A percentile compares a stretch with the other conserved stretches of the same genome.
phyloP scores from a whole-genome alignment of 2,797 vertebrate genomes.

The Cryptoprocta ferox region DNA sequence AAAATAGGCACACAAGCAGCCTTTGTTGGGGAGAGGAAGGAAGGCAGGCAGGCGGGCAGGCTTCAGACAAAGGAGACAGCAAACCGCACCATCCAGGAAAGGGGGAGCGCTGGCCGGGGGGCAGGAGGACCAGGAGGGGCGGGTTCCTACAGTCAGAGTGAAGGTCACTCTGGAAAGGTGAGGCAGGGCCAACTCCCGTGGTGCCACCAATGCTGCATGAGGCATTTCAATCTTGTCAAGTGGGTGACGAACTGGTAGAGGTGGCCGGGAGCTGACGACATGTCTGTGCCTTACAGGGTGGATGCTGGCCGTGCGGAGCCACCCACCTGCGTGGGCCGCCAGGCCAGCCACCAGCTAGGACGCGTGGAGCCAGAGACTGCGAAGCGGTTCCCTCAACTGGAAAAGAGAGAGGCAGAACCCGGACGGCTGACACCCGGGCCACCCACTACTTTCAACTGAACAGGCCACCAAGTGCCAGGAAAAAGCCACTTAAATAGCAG shows the following conservation, averaged over 20 bases:
- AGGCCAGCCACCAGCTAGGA: neutral
- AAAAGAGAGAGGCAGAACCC: neutral
- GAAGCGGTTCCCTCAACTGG: neutral
- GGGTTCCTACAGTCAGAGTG: neutral
- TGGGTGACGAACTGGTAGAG: neutral
- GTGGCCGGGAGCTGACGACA: neutral
- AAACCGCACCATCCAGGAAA: neutral
- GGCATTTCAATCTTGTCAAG: accelerated
- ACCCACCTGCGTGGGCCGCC: accelerated
- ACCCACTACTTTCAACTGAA: too few species aligned
- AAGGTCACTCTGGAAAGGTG: neutral
- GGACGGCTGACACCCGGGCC: neutral
- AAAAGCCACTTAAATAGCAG: neutral
- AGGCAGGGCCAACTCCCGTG: accelerated
- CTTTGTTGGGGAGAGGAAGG: constrained; percentile 56
- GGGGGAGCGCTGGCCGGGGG: neutral
- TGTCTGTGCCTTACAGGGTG: neutral
- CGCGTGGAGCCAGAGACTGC: neutral
- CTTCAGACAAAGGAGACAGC: constrained; percentile 3
- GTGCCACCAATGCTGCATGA: accelerated
- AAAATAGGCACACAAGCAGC: constrained; percentile 52
- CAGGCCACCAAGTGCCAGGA: neutral
- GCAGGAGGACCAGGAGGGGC: accelerated
- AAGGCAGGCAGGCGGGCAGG: neutral
- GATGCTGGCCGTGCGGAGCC: accelerated